Base-by-base conservation (phyloP, 2,797 vertebrate genomes). In the Etheostoma nigrum region DNA sequence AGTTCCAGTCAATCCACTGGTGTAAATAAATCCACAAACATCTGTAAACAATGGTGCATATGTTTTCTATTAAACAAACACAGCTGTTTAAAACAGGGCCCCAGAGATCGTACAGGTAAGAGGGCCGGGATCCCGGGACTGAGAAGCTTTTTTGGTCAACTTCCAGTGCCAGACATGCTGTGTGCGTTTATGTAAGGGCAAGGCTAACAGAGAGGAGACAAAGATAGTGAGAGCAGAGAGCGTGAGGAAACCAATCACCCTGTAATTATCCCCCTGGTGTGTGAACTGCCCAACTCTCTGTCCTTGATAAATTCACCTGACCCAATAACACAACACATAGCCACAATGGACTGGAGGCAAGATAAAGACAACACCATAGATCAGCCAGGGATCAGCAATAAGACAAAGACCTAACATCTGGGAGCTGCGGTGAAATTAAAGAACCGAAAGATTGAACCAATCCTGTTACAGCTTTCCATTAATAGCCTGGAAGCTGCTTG, bases 21-120 rank as follows among this genome's bases (percentile, higher is more conserved):
- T 97, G 96, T 98, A 97, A 97, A 95, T 97, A 98, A 96, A 88
- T 92, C 93, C 95, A 95, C 93, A 93, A 94, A 91, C 91, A 94
- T 96, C 95, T 96, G 96, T 95, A 96, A 96, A 95, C 95, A 95
- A 90, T 75, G 88, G 87, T 92, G 92, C 93, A 68, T 64, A 75
- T 80, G 76, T 78, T 86, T 85, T 66, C 80, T 84, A 74, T 84
- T 81, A 90, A 86, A 75, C 82, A 83, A 80, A 92, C 91, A 96
- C 96, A 96, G 94, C 95, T 97, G 96, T 93, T 92, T 91, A 90
- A 90, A 94, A 92, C 67, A 15, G 82, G 91, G 92, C 94, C 92
- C 95, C 5, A 67, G 85, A 93, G 58, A 90, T 89, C 48, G 75
- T 83, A 53, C 92, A 88, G 90, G 91, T 79, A 87, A 74, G 69